Conservation (phyloP, 2,113 vertebrate species). For the Eretmodus cyanostictus region DNA sequence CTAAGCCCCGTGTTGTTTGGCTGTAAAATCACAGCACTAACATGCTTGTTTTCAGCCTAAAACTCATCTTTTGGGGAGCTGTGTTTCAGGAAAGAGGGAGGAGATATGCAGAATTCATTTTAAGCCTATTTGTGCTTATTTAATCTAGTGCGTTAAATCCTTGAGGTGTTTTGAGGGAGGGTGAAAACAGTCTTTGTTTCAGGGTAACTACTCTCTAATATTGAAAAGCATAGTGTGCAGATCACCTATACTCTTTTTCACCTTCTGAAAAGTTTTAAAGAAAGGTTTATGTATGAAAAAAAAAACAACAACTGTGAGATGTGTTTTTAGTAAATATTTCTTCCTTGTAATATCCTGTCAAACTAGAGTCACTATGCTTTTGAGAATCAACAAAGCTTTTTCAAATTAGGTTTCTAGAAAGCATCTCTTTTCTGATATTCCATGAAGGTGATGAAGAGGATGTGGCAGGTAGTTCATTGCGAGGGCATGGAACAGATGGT, state of each 20-base stretch:
- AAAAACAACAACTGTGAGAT: background rate
- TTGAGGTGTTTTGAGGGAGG: conserved; percentile 18
- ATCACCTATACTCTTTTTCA: background rate
- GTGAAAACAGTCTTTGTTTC: conserved; percentile 21
- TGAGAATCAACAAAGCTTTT: background rate
- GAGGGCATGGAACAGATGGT: conserved; percentile 56
- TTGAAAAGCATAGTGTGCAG: background rate
- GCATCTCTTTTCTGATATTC: background rate
- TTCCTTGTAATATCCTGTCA: background rate
- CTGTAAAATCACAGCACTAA: conserved; percentile 13
- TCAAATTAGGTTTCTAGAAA: background rate
- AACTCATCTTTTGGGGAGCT: conserved; percentile 3
- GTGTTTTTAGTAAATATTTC: background rate
- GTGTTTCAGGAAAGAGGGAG: background rate
- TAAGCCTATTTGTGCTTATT: conserved; percentile 36
- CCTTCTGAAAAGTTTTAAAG: background rate
- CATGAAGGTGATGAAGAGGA: conserved; percentile 25
- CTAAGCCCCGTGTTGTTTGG: background rate
- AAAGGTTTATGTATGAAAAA: background rate
- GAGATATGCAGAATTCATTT: conserved; percentile 24
- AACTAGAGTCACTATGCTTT: background rate
- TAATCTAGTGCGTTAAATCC: conserved; percentile 24
- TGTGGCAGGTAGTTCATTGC: conserved; percentile 28
- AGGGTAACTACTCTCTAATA: background rate
- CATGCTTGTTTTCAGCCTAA: conserved; percentile 30